These are phyloP conservation scores for Drosophila paulistorum DNA, from an alignment of 1,140 invertebrate genomes.

Conservation along the genomic window DNA sequence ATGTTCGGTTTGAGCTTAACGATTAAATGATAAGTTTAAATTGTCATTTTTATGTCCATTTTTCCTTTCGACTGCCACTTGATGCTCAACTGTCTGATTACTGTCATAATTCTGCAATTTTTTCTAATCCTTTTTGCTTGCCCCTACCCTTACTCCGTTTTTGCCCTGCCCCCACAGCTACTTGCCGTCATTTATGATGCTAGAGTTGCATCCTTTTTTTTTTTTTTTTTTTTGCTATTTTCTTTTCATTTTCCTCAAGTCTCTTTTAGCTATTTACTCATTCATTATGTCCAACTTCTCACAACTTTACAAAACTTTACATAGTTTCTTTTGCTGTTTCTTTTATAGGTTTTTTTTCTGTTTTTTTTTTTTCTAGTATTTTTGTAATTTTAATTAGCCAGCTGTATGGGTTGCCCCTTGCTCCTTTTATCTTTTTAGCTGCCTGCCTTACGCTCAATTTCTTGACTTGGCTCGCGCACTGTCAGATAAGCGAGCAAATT, in stretches of 20 bases:
- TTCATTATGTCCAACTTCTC: slow-evolving; percentile 61
- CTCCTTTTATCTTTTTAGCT: slow-evolving; percentile 55
- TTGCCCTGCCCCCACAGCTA: neutral
- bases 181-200: no score
- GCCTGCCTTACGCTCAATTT: slow-evolving; percentile 79
- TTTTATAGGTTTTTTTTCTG: slow-evolving; percentile 38
- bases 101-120: slow-evolving; percentile 15
- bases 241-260: neutral
- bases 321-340: slow-evolving; percentile 57
- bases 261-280: slow-evolving; percentile 33
- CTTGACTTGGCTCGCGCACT: slow-evolving; percentile 34
- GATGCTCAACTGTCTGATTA: slow-evolving; percentile 18
- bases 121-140: slow-evolving; percentile 4
- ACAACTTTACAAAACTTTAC: slow-evolving; percentile 53
- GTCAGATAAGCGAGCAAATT: slow-evolving; percentile 77
- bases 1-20: neutral
- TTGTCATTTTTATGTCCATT: slow-evolving; percentile 3
- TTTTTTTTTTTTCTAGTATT: slow-evolving; percentile 39
- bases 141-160: neutral
- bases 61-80: slow-evolving; percentile 1
- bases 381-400: slow-evolving; percentile 74
- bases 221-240: neutral
- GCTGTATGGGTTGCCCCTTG: slow-evolving; percentile 40
- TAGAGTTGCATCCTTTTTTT: neutral
- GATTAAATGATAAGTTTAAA: slow-evolving; percentile 13